phyloP scores from a whole-genome alignment of 2,113 vertebrate genomes.

The Montifringilla adamsi region DNA sequence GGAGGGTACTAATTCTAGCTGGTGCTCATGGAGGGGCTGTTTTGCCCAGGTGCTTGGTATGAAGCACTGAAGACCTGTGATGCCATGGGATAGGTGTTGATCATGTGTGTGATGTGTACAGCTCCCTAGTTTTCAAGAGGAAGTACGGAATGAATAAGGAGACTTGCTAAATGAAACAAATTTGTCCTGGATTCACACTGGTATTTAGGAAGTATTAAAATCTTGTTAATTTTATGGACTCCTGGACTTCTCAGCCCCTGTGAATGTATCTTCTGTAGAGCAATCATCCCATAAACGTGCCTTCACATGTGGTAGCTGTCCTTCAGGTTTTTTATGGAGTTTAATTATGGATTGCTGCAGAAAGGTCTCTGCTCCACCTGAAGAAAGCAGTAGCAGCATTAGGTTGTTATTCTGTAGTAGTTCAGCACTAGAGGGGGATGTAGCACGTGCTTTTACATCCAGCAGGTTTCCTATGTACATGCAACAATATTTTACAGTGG shows the following conservation, averaged over 20 bases:
- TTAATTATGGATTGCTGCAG: neutral
- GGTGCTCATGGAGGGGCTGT: neutral
- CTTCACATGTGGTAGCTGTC: neutral
- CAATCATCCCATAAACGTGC: neutral
- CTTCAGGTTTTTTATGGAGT: neutral
- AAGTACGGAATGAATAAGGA: neutral
- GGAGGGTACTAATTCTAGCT: neutral
- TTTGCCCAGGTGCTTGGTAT: neutral
- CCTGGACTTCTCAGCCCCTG: neutral
- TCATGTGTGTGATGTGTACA: neutral
- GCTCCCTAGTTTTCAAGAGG: neutral
- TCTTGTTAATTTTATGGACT: neutral
- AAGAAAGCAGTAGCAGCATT: neutral
- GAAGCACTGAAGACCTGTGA: neutral
- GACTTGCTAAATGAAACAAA: neutral
- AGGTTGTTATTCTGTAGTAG: neutral
- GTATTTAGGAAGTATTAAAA: neutral
- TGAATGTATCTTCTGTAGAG: neutral
- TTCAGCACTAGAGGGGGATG: slow-evolving; percentile 65
- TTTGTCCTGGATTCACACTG: neutral
- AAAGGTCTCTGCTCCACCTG: neutral
- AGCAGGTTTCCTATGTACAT: neutral
- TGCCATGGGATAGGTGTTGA: neutral
- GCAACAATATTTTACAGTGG: slow-evolving; percentile 17
- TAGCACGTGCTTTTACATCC: slow-evolving; percentile 45